Evolutionary conservation across 2,888 invertebrate species (phyloP), one percentile per base, ranked within the genome.

Genomic region (Steinernema hermaphroditum): DNA sequence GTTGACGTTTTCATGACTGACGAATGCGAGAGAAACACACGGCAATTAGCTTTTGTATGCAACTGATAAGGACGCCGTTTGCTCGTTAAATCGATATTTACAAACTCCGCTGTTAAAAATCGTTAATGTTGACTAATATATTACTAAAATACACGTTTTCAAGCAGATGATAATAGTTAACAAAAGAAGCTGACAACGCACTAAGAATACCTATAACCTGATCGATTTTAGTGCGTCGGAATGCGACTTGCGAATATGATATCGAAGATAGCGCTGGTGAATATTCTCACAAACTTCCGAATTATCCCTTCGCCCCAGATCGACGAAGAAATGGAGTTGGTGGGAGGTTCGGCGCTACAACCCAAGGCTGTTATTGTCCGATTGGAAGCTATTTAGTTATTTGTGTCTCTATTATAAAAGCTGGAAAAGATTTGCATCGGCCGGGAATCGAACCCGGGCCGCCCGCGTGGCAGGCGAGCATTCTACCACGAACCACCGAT

Each of bases 381-480:
- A 8, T 27, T 54, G 54, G 27, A 54, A 27, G 46, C 8, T 4
- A 9, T 16, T 9, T 9, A 46, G 16, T 16, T 4, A 19, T 16
- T n/a, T 46, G 8, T 37, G 4, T 4, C 12, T 37, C 37, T 4
- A 8, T 12, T 12, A 37, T 12, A 12, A 37, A 37, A 8, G 12
- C 6, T 37, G 37, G 6, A 74, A 74, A 74, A 32, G 19, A 73
- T 19, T 94, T 80, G 80, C 80, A 79, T 79, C 80, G 80, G 74
- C 82, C 82, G 82, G 82, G 82, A 82, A 82, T 82, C 82, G 83
- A 82, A 82, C 82, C 77, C 81, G 82, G 82, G 82, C 74, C 82
- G 79, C 79, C 81, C 83, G 83, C 82, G 82, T 83, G 83, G 82
- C 82, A 82, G 80, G 82, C 83, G 83, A 82, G 80, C 81, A 82